Conservation (phyloP, 2,797 vertebrate species). For the Girardinus metallicus region DNA sequence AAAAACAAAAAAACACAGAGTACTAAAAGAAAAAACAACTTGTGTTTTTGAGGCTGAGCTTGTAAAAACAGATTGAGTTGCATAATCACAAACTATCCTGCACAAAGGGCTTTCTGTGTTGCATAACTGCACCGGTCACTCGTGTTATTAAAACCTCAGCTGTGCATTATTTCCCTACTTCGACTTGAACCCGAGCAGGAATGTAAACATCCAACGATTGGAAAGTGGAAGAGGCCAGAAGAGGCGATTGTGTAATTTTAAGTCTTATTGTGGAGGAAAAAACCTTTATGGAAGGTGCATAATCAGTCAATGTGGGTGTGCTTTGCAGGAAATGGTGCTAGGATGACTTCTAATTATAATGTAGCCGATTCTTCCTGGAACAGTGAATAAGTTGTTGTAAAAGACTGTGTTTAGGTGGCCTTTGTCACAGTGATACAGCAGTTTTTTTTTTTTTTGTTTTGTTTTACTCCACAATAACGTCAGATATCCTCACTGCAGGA, state of each 20-base stretch:
- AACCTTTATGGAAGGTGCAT: constrained; percentile 2
- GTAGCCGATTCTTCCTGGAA: constrained; percentile 12
- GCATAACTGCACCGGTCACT: constrained; percentile 53
- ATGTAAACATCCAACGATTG: constrained; percentile 55
- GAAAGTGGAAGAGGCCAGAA: constrained; percentile 1
- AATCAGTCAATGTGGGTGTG: constrained; percentile 4
- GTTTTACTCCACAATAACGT: neutral
- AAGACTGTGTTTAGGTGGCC: neutral
- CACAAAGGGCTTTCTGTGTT: constrained; percentile 70
- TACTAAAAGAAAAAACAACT: constrained; percentile 44
- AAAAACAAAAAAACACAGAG: constrained; percentile 18
- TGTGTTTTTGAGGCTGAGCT: constrained; percentile 51
- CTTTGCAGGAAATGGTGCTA: constrained; percentile 1
- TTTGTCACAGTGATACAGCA: constrained; percentile 42
- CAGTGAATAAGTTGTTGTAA: neutral
- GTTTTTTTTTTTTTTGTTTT: neutral
- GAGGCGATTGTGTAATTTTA: constrained; percentile 23
- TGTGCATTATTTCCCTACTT: constrained; percentile 58
- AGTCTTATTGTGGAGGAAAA: constrained; percentile 21
- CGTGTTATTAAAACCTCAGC: constrained; percentile 64
- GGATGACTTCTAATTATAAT: constrained; percentile 24
- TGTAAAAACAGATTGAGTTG: constrained; percentile 67
- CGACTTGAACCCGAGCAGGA: constrained; percentile 42
- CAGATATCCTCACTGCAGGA: neutral
- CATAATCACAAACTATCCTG: constrained; percentile 63